Base-by-base conservation (phyloP, 2,888 invertebrate genomes). In the Belgica antarctica region DNA sequence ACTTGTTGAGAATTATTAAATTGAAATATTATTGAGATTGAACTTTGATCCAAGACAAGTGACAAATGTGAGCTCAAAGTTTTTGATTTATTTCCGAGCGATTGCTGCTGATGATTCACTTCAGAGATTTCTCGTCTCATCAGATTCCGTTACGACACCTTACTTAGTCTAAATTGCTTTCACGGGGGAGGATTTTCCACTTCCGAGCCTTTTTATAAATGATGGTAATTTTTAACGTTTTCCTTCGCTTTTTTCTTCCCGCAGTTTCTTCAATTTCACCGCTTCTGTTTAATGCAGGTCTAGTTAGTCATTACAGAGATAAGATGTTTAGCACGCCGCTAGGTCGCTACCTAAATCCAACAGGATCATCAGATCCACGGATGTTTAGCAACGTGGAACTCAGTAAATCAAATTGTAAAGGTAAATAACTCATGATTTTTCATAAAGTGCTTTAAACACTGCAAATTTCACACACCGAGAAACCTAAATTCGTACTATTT, bases 241-340 rank as follows among this genome's bases (percentile, higher is more conserved):
- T 52, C 24, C 52, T 17, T 27, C 27, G n/a, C n/a, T n/a, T n/a
- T n/a, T n/a, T n/a, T n/a, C n/a, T n/a, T n/a, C n/a, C n/a, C 12
- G 59, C 62, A 62, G 62, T 31, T 31, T 34, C 36, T 7, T 34
- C 47, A 28, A 70, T 70, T 24, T 31, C 62, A 17, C 70, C 70
- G 70, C 46, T 70, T 12, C 70, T 70, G 15, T 70, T 70, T 61
- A 70, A 70, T 41, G 70, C 70, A 25, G 70, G 70, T 24, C 57
- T 70, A 70, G 70, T 70, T 61, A 70, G 70, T 61, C 70, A 70
- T 70, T 70, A 70, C 61, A 59, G n/a, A n/a, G n/a, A n/a, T n/a
- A n/a, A n/a, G n/a, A n/a, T n/a, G n/a, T n/a, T n/a, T n/a, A n/a
- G n/a, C n/a, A n/a, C n/a, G n/a, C n/a, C n/a, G n/a, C n/a, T n/a